Evolutionary conservation across 2,113 vertebrate genomes (phyloP).

Genomic region (Ovibos moschatus): DNA sequence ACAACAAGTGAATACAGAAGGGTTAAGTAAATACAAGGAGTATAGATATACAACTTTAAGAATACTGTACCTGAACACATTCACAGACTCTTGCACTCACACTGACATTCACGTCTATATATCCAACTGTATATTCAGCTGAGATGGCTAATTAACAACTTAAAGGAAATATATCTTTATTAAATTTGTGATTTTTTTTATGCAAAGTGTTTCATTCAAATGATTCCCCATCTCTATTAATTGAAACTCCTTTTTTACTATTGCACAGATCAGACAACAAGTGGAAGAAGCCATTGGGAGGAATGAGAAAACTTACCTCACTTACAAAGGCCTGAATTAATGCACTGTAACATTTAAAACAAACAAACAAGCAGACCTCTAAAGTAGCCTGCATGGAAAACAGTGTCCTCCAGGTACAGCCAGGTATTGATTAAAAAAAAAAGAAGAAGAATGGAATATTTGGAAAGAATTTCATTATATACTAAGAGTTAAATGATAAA

Average conservation of each 20-base stretch:
- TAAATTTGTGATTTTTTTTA: not conserved
- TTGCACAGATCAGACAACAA: not conserved
- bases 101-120: not conserved
- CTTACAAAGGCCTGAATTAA: not conserved
- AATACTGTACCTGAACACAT: not conserved
- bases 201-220: not conserved
- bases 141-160: not conserved
- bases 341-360: not conserved
- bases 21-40: not conserved
- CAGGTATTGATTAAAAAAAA: not conserved
- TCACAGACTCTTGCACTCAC: not conserved
- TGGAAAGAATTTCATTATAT: not conserved
- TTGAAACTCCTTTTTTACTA: not conserved
- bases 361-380: not conserved
- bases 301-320: not conserved
- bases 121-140: not conserved
- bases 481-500: not conserved
- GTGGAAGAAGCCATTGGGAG: not conserved
- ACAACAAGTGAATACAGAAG: not conserved
- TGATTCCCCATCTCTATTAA: not conserved
- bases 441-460: not conserved
- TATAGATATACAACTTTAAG: not conserved
- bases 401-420: not conserved
- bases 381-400: not conserved
- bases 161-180: not conserved